Percentiles rank a stretch among this genome's conserved stretches.
Conservation (phyloP, 2,888 invertebrate genomes). For the Hesperia comma region DNA sequence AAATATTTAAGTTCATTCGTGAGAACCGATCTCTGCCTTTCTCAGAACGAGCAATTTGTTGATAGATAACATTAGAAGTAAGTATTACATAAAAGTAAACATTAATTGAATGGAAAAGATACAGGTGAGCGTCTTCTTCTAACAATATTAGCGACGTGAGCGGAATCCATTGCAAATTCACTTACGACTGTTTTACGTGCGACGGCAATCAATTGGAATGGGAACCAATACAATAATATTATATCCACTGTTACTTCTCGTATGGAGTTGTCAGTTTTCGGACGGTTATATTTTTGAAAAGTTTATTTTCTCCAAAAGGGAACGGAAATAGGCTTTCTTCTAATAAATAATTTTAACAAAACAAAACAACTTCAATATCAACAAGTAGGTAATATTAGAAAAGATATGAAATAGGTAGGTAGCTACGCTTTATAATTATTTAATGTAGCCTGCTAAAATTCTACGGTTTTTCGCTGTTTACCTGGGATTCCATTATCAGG, state of each 20-base stretch:
- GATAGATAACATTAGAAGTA: neutral
- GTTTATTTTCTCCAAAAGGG: no score
- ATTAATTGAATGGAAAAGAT: neutral
- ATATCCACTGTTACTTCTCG: neutral
- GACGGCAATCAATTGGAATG: neutral
- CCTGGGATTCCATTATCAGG: no score
- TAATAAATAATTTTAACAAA: no score
- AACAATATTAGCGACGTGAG: conserved; percentile 39
- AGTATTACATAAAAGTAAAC: conserved; percentile 1
- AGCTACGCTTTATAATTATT: no score
- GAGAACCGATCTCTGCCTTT: no score
- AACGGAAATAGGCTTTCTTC: no score
- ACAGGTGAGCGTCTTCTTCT: neutral
- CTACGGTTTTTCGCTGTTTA: no score
- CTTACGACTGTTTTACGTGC: conserved; percentile 28
- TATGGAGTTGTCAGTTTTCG: neutral
- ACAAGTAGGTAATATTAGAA: no score
- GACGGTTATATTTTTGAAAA: neutral
- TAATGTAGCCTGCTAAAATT: no score
- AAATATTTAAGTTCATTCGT: no score
- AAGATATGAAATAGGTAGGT: no score
- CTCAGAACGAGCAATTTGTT: neutral
- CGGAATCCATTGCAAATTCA: conserved; percentile 35
- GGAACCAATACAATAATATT: conserved; percentile 12
- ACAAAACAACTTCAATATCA: no score